These are phyloP conservation scores for Cephus spinipes DNA, from an alignment of 2,888 invertebrate genomes.

Conservation along the genomic window DNA sequence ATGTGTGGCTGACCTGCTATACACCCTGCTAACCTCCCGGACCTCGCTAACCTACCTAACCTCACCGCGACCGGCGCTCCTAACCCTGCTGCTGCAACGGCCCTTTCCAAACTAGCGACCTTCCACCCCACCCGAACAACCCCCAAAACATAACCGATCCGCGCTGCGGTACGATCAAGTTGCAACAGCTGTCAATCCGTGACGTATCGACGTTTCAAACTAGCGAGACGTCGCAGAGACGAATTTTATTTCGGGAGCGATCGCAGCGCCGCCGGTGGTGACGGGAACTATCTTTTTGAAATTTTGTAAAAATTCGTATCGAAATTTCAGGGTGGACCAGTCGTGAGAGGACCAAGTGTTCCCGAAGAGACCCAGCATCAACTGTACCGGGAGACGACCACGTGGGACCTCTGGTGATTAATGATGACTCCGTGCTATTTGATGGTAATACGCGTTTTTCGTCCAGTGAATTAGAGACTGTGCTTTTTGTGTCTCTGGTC, in stretches of 20 bases:
- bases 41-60: slow-evolving; percentile 32
- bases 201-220: slow-evolving; percentile 45
- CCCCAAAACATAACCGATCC: slow-evolving; percentile 19
- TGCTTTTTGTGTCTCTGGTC: background rate
- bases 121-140: slow-evolving; percentile 6
- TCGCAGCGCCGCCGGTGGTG: background rate
- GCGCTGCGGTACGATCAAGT: slow-evolving; percentile 42
- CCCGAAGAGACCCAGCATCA: background rate
- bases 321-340: too few species aligned
- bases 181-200: slow-evolving; percentile 45
- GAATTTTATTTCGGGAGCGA: slow-evolving; percentile 10
- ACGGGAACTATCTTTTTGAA: too few species aligned
- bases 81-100: slow-evolving; percentile 24
- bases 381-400: background rate
- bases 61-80: slow-evolving; percentile 18
- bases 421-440: background rate
- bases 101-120: slow-evolving; percentile 6
- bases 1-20: slow-evolving; percentile 46
- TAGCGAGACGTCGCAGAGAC: slow-evolving; percentile 1
- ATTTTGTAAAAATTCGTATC: too few species aligned
- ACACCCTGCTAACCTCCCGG: slow-evolving; percentile 7
- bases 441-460: background rate
- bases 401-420: background rate
- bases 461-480: background rate
- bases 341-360: background rate